Evolutionary conservation across 2,888 invertebrate genomes (phyloP), one percentile per base, ranked within the genome.

Genomic region (Silvanus unidentatus): DNA sequence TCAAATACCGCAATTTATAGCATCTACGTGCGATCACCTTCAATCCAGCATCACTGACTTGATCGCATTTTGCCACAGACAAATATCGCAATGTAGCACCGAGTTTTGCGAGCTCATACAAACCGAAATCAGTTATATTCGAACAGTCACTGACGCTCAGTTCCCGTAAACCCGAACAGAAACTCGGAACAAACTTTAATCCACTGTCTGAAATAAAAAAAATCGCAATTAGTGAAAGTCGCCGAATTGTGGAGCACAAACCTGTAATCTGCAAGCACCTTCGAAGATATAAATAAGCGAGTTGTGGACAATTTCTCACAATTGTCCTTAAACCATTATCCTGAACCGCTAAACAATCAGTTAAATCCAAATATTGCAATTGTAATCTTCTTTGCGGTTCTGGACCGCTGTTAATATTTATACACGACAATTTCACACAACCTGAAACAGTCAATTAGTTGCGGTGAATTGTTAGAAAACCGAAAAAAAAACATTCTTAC

Each of bases 31-130:
- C 92, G 5, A 95, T 80, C 29, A 91, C 88, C 55, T 89, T 82
- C 1, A 95, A 76, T 0, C 94, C 94, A 0, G 91, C 90, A 66
- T 95, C 95, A 29, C 88, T 90, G 2, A 95, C 88, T 68, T 88
- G 86, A 54, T 91, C 91, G 73, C 95, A 95, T 71, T 95, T 95
- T 13, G 94, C 94, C 16, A 94, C 91, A 16, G 93, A 94, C 10
- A 95, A 79, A 71, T 95, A 95, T 12, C 94, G 80, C 52, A 95
- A 72, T n/a, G 88, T 89, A 0, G 89, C 86, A 1, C 92, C 92
- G 15, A 95, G 73, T 62, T 91, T 87, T 8, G 93, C 91, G 47
- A 95, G 71, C 71, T 94, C 93, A 65, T 92, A 88, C 27, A 94
- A 76, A 0, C 93, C 93, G 63, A 91, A 92, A 70, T 95, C 94